These are phyloP conservation scores for Acrocephalus arundinaceus DNA, from an alignment of 2,113 vertebrate species.

Conservation along the genomic window DNA sequence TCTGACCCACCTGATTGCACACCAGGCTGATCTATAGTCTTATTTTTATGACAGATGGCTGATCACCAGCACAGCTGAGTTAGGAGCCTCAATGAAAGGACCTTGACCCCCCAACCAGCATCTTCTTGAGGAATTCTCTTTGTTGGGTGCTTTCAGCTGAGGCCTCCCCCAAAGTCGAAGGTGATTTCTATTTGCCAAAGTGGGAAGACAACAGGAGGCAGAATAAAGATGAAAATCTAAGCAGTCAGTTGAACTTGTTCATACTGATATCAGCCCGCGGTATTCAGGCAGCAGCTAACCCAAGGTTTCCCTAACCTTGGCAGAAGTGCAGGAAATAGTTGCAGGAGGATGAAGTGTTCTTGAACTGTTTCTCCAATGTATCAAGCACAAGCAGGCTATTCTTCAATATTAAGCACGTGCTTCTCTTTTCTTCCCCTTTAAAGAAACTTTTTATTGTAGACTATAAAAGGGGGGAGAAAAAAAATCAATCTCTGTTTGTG, in stretches of 20 bases:
- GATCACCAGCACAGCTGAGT: background rate
- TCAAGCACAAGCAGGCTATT: conserved; percentile 42
- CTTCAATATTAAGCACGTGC: conserved; percentile 37
- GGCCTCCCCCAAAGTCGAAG: background rate
- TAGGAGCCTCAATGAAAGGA: background rate
- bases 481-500: conserved; percentile 1
- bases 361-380: conserved; percentile 46
- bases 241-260: conserved; percentile 50
- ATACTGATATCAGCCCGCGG: background rate
- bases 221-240: conserved; percentile 24
- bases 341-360: conserved; percentile 59
- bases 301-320: conserved; percentile 69
- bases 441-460: conserved; percentile 58
- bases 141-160: conserved; percentile 1
- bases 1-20: background rate
- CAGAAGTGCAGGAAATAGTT: conserved; percentile 48
- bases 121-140: conserved; percentile 9
- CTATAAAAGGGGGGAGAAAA: background rate
- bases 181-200: conserved; percentile 30
- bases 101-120: conserved; percentile 6
- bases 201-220: conserved; percentile 6
- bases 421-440: conserved; percentile 41
- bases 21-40: background rate
- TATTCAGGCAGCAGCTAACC: conserved; percentile 16
- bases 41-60: background rate